Evolutionary conservation across 37 sponge, comb jelly and placozoan genomes (phyloP).

Genomic region (Chondrilla cf. caribensis): DNA sequence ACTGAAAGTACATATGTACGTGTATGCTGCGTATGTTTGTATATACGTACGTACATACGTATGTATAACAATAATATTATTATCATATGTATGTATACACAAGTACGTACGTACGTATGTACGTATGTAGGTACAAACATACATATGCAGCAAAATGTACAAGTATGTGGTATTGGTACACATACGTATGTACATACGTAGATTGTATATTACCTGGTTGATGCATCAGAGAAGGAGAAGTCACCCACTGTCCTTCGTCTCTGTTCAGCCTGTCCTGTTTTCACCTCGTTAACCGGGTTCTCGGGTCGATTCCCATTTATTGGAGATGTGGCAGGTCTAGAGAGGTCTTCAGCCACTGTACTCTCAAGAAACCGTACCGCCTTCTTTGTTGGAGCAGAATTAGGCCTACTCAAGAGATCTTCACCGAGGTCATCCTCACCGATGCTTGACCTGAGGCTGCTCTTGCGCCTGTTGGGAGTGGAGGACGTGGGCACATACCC

Average conservation of each 20-base stretch:
- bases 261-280: neutral
- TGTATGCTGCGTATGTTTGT: neutral
- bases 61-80: neutral
- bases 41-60: neutral
- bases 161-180: too few species aligned
- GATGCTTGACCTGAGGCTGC: neutral
- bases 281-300: neutral
- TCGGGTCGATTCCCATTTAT: neutral
- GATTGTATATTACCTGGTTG: slow-evolving; percentile 16
- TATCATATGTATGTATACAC: too few species aligned
- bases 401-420: neutral
- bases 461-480: neutral
- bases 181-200: too few species aligned
- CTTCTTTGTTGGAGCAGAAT: slow-evolving; percentile 42
- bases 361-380: slow-evolving; percentile 57
- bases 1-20: neutral
- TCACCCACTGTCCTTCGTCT: slow-evolving; percentile 16
- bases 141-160: too few species aligned
- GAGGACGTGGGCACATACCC: slow-evolving; percentile 48
- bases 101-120: neutral
- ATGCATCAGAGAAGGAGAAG: neutral
- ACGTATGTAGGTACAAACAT: too few species aligned
- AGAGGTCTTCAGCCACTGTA: neutral
- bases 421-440: neutral
- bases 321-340: slow-evolving; percentile 18